phyloP scores from a whole-genome alignment of 2,113 vertebrate species.

The Bubalus kerabau region DNA sequence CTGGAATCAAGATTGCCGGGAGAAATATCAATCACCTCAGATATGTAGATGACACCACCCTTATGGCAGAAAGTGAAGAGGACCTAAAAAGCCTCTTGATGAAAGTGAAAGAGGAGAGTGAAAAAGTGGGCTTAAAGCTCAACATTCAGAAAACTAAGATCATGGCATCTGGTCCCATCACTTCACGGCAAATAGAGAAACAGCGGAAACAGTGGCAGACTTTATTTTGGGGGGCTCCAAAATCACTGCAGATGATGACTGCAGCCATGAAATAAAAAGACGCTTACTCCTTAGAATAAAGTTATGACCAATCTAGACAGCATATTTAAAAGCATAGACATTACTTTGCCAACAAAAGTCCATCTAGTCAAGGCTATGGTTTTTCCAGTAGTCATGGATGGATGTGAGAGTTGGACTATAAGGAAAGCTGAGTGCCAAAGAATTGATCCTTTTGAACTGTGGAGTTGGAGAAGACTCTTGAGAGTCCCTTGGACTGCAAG shows the following conservation, averaged over 20 bases:
- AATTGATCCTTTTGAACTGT: background rate
- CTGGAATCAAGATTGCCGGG: background rate
- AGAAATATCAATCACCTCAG: background rate
- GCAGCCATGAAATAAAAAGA: background rate
- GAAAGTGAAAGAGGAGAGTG: background rate
- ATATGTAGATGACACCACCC: background rate
- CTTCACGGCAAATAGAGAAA: background rate
- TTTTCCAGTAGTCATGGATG: background rate
- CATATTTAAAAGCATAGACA: background rate
- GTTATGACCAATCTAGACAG: background rate
- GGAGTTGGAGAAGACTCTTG: background rate
- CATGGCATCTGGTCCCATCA: background rate
- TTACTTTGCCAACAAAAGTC: background rate
- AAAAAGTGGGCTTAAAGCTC: background rate
- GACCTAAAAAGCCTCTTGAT: background rate
- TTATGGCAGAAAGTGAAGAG: background rate
- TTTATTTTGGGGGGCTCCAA: background rate
- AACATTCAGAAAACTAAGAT: background rate
- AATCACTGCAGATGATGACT: background rate
- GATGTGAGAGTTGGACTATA: background rate
- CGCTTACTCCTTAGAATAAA: background rate
- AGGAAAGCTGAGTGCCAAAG: fast-evolving
- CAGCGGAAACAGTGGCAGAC: background rate
- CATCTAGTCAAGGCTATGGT: background rate
- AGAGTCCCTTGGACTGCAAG: background rate